Evolutionary conservation across 1,140 invertebrate genomes (phyloP), one percentile per base, ranked within the genome.

Genomic region (Drosophila novamexicana): DNA sequence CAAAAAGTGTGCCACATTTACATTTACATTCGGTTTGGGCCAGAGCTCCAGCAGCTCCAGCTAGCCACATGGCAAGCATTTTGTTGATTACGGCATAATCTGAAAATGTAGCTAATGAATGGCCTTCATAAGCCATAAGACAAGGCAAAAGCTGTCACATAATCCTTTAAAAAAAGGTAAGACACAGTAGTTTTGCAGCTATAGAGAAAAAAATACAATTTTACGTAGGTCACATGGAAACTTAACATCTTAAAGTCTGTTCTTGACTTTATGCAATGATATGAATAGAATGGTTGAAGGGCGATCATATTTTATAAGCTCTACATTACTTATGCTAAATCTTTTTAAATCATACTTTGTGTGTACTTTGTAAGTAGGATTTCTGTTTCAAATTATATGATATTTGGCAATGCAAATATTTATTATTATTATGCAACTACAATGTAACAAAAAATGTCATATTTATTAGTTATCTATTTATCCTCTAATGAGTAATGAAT

Each of bases 1-100:
- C 78, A 86, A 79, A 86, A 75, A 75, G 53, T 52, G 57, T 54
- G 61, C 59, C 53, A 71, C 67, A 75, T 75, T 75, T 71, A 71
- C 73, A 75, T 65, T 65, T 71, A 39, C 68, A 67, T 66, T 18
- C n/a, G 40, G 50, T 52, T 54, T 49, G 54, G 36, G 32, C 44
- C 53, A 37, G 7, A 10, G 22, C 18, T 1, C 0, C 18, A 18
- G 18, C 39, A 53, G 32, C 36, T 12, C 10, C 37, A 42, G 61
- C 16, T 57, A 29, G 52, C 68, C 68, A 57, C 68, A 71, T 62
- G 47, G 52, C 66, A 62, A 50, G 61, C 62, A 56, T 49, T 68
- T 59, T 52, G 54, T 56, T 74, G 71, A 74, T 68, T 57, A 42
- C 71, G 50, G 18, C 71, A 54, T 54, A 68, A 62, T 50, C 56